phyloP scores from a whole-genome alignment of 1,140 invertebrate genomes.

The Drosophila kepulauana region DNA sequence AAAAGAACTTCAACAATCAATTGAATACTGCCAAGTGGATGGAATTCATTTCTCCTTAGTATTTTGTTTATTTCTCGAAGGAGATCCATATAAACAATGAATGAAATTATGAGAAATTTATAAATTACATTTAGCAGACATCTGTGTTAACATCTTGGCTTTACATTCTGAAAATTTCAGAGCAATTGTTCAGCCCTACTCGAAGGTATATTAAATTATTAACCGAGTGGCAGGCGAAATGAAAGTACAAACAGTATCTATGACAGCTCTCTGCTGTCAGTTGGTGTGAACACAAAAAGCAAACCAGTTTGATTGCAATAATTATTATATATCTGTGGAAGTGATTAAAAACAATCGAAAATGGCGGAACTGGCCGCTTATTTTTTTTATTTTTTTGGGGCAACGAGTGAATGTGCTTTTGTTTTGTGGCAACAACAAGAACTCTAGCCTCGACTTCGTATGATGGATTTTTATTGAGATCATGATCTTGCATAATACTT shows the following conservation, averaged over 20 bases:
- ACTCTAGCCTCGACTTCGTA: slow-evolving; percentile 2
- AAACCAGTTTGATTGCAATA: slow-evolving; percentile 30
- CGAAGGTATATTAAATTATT: background rate
- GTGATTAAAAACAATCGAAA: slow-evolving; percentile 2
- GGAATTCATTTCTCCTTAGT: too few species aligned
- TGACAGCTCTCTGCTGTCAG: slow-evolving; percentile 16
- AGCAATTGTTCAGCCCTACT: background rate
- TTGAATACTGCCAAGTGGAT: background rate
- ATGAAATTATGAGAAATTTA: background rate
- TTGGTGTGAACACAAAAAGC: background rate
- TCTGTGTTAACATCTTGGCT: background rate
- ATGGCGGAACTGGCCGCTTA: background rate
- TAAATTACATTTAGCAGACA: background rate
- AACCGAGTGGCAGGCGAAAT: background rate
- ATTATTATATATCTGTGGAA: background rate
- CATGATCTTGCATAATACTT: slow-evolving; percentile 36
- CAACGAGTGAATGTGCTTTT: background rate
- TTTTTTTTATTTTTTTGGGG: background rate
- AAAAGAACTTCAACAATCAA: slow-evolving; percentile 1
- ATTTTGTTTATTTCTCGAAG: background rate
- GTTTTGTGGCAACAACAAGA: slow-evolving; percentile 9
- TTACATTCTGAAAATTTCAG: background rate
- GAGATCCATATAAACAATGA: too few species aligned
- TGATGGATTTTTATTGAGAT: slow-evolving; percentile 17
- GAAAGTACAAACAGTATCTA: slow-evolving; percentile 32